Evolutionary conservation across 2,888 invertebrate genomes (phyloP).

Genomic region (Leuctra nigra): DNA sequence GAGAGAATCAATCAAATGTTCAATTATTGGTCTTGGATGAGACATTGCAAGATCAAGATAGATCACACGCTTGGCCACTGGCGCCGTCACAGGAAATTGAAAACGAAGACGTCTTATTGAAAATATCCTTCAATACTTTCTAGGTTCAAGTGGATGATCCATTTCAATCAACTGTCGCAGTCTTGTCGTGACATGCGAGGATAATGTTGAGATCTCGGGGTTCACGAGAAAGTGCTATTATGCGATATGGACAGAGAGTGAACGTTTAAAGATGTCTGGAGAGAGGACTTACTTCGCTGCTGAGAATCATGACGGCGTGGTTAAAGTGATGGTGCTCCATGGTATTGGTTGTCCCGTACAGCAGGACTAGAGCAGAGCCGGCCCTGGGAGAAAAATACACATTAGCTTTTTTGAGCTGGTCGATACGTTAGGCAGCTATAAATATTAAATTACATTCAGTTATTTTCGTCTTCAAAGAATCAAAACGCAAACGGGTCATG

Average conservation of each 20-base stretch:
- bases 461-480: background rate
- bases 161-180: too few species aligned
- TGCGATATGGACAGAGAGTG: background rate
- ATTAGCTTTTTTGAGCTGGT: background rate
- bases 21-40: too few species aligned
- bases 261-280: background rate
- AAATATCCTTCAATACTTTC: background rate
- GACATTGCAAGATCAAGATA: too few species aligned
- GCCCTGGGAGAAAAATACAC: conserved; percentile 39
- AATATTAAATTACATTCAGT: background rate
- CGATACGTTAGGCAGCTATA: background rate
- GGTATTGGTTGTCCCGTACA: conserved; percentile 51
- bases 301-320: conserved; percentile 53
- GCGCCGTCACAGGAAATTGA: too few species aligned
- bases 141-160: background rate
- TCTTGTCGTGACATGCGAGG: too few species aligned
- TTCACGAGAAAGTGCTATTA: background rate
- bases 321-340: conserved; percentile 60
- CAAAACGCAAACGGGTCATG: too few species aligned
- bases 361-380: conserved; percentile 44
- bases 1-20: too few species aligned
- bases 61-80: too few species aligned
- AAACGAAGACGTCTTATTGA: background rate
- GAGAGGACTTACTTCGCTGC: conserved; percentile 41
- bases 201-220: background rate